phyloP scores from a whole-genome alignment of 2,888 invertebrate species.

The Phlogophora meticulosa region DNA sequence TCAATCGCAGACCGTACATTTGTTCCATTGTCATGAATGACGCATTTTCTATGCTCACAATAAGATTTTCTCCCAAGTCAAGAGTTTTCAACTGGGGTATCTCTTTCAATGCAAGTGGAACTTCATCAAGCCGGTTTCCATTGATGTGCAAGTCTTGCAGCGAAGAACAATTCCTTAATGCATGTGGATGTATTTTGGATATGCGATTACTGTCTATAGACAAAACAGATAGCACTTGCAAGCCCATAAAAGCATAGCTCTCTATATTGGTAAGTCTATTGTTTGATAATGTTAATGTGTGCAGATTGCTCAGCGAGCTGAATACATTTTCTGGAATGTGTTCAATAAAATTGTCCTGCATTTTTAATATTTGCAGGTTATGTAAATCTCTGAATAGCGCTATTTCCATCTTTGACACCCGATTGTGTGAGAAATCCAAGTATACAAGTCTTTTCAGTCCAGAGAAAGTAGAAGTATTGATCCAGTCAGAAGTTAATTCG shows the following conservation, averaged over 20 bases:
- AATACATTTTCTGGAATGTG: conserved; percentile 95
- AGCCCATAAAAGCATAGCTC: conserved; percentile 94
- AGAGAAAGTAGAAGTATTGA: conserved; percentile 95
- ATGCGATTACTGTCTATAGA: conserved; percentile 96
- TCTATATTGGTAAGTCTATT: conserved; percentile 95
- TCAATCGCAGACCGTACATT: conserved; percentile 95
- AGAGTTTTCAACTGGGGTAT: conserved; percentile 95
- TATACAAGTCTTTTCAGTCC: conserved; percentile 94
- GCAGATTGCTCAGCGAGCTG: conserved; percentile 94
- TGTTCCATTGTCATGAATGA: conserved; percentile 95
- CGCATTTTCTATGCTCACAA: conserved; percentile 94
- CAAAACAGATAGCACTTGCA: conserved; percentile 94
- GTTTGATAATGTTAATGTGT: conserved; percentile 95
- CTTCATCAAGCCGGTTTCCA: conserved; percentile 94
- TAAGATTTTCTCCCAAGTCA: conserved; percentile 96
- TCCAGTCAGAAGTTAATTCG: conserved; percentile 95
- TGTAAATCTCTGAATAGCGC: conserved; percentile 95
- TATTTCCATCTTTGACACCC: conserved; percentile 94
- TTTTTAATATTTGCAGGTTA: conserved; percentile 94
- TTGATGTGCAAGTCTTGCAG: conserved; percentile 96
- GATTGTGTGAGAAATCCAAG: conserved; percentile 94
- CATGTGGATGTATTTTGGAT: conserved; percentile 93
- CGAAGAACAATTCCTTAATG: conserved; percentile 95
- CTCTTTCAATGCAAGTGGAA: conserved; percentile 94
- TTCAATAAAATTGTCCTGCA: conserved; percentile 95